Conservation (phyloP, 2,797 vertebrate species). For the Coccyzus lansbergi region DNA sequence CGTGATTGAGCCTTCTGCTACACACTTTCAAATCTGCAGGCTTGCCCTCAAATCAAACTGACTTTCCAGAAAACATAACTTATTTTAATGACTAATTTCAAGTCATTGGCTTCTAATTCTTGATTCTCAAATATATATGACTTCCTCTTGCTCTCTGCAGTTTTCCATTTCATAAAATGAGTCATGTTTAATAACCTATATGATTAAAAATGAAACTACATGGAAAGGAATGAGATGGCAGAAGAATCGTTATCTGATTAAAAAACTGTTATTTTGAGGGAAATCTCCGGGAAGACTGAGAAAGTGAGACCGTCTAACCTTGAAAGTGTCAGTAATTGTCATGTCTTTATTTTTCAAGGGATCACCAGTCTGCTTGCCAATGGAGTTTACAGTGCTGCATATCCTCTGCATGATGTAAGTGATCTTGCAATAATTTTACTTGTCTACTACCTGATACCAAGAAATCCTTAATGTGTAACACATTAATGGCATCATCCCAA, state of each 20-base stretch:
- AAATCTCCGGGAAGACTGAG: conserved; percentile 35
- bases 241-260: conserved; percentile 60
- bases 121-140: conserved; percentile 60
- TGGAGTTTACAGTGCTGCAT: conserved; percentile 88
- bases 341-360: conserved; percentile 81
- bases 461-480: not conserved
- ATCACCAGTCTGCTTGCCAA: conserved; percentile 93
- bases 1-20: conserved; percentile 73
- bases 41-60: conserved; percentile 69
- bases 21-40: conserved; percentile 62
- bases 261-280: conserved; percentile 54
- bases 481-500: conserved; percentile 14
- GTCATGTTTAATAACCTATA: conserved; percentile 59
- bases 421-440: not conserved
- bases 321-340: conserved; percentile 7
- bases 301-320: not conserved
- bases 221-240: conserved; percentile 56
- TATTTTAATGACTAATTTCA: conserved; percentile 64
- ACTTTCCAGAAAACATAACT: conserved; percentile 54
- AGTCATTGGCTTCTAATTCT: conserved; percentile 55
- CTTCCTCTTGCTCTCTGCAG: conserved; percentile 68
- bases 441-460: not conserved
- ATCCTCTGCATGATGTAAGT: conserved; percentile 96
- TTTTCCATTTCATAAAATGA: conserved; percentile 69
- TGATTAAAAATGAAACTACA: conserved; percentile 49